Percentiles rank a stretch among this genome's conserved stretches.
phyloP scores from a whole-genome alignment of 2,888 invertebrate genomes.

The Nymphalis urticae region DNA sequence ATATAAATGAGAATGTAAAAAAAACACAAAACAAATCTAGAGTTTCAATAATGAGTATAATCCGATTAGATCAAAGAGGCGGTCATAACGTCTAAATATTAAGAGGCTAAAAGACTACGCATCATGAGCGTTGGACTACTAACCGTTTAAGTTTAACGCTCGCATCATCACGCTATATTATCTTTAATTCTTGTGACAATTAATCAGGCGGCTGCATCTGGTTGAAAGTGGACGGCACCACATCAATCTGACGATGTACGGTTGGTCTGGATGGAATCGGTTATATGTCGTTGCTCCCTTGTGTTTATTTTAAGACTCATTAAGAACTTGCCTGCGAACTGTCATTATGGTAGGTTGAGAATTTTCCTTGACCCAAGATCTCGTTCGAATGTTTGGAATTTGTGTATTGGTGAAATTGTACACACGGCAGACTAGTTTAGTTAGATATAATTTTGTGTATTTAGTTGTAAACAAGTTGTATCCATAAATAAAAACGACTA shows the following conservation, averaged over 20 bases:
- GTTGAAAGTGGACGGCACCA: slow-evolving; percentile 57
- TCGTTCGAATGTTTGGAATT: not conserved
- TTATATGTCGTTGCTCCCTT: slow-evolving; percentile 54
- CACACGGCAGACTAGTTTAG: not conserved
- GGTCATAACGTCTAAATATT: not conserved
- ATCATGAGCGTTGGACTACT: slow-evolving; percentile 3
- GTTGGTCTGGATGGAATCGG: slow-evolving; percentile 56
- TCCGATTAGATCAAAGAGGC: too few relatives aligned
- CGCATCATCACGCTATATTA: slow-evolving; percentile 45
- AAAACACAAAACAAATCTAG: too few relatives aligned
- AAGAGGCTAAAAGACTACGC: not conserved
- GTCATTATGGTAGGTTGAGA: not conserved
- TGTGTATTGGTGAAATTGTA: not conserved
- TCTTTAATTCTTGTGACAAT: slow-evolving; percentile 61
- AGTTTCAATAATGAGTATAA: too few relatives aligned
- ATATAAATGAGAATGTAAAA: too few relatives aligned
- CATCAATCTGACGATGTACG: slow-evolving; percentile 49
- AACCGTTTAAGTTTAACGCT: slow-evolving; percentile 21
- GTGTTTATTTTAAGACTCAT: slow-evolving; percentile 32
- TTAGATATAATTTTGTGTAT: not conserved
- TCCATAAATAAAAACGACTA: too few relatives aligned
- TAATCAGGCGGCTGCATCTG: slow-evolving; percentile 52
- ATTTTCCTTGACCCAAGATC: slow-evolving; percentile 2
- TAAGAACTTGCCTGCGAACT: slow-evolving; percentile 8
- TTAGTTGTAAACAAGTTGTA: not conserved